These are phyloP conservation scores for Lepidurus arcticus DNA, from an alignment of 1,140 invertebrate genomes.

Conservation along the genomic window DNA sequence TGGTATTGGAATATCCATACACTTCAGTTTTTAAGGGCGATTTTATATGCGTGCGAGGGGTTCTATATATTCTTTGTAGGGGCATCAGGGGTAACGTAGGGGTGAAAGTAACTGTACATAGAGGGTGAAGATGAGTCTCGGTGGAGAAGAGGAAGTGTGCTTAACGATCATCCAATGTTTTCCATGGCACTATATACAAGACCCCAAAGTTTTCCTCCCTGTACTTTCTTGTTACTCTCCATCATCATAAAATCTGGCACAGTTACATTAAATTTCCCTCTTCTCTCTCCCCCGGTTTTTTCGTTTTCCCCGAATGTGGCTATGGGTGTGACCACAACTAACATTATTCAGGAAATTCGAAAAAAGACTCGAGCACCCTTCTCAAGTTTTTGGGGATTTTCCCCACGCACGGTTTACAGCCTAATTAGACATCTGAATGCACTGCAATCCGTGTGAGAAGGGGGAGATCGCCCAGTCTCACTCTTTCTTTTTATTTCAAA, in stretches of 20 bases:
- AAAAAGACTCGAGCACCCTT: background rate
- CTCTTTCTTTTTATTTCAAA: background rate
- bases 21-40: background rate
- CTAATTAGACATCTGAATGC: constrained; percentile 22
- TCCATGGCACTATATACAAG: constrained; percentile 12
- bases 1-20: background rate
- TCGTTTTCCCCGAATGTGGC: background rate
- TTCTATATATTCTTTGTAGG: background rate
- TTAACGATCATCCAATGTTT: constrained; percentile 19
- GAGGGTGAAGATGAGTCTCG: constrained; percentile 20
- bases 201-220: constrained; percentile 1
- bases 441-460: constrained; percentile 15
- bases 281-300: background rate
- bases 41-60: background rate
- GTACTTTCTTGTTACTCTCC: constrained; percentile 17
- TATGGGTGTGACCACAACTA: constrained; percentile 8
- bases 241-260: constrained; percentile 19
- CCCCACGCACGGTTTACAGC: background rate
- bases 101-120: background rate
- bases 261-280: constrained; percentile 11
- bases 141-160: background rate
- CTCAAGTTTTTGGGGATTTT: background rate
- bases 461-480: background rate
- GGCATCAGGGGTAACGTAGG: constrained; percentile 13
- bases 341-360: background rate